Evolutionary conservation across 2,113 vertebrate genomes (phyloP).

Genomic region (Crotalus tigris): DNA sequence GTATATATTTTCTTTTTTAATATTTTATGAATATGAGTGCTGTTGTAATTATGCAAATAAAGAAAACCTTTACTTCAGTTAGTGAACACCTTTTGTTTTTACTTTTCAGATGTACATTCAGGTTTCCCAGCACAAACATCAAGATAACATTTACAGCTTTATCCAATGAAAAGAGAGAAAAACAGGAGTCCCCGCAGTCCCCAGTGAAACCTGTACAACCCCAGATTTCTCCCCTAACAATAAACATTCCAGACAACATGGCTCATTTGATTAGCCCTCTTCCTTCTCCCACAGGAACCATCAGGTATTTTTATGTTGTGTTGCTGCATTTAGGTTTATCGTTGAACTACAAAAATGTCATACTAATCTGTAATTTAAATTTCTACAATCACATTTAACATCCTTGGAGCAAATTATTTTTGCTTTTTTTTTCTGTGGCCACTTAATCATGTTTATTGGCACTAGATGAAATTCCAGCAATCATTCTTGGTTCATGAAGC

Average conservation of each 20-base stretch:
- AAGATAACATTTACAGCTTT: constrained; percentile 98
- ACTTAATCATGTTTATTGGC: neutral
- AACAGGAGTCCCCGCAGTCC: constrained; percentile 87
- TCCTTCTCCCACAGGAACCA: constrained; percentile 94
- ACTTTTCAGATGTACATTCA: constrained; percentile 90
- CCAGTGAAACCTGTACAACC: constrained; percentile 92
- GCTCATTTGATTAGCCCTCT: constrained; percentile 97
- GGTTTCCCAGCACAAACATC: constrained; percentile 99
- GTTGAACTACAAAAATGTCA: neutral
- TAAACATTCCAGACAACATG: constrained; percentile 99
- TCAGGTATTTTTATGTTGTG: constrained; percentile 80
- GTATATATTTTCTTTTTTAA: neutral
- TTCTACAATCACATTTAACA: constrained; percentile 16
- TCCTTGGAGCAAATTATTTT: neutral
- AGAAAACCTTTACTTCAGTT: neutral
- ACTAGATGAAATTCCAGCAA: neutral
- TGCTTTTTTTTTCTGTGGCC: neutral
- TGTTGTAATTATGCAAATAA: neutral
- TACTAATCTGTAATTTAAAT: neutral
- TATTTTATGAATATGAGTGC: neutral
- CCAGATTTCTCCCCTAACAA: constrained; percentile 94
- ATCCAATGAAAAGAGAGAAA: constrained; percentile 88
- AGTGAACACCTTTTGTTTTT: constrained; percentile 10
- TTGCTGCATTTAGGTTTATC: neutral
- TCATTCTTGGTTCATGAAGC: neutral